phyloP scores from a whole-genome alignment of 2,113 vertebrate genomes.

The Alexandromys fortis region DNA sequence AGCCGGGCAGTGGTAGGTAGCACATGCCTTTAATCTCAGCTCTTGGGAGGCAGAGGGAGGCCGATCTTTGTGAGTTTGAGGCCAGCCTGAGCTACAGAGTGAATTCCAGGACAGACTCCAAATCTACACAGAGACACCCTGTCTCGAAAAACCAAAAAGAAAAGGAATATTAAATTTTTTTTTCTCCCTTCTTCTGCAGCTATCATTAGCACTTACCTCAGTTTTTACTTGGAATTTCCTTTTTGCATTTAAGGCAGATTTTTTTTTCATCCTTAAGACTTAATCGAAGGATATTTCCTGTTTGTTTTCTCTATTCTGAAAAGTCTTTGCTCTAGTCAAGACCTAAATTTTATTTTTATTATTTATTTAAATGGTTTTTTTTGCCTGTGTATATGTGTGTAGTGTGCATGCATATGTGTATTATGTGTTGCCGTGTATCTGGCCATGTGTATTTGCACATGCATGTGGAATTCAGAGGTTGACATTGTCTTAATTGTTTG shows the following conservation, averaged over 20 bases:
- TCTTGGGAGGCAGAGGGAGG: too few relatives aligned
- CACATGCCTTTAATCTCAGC: too few relatives aligned
- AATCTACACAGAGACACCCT: too few relatives aligned
- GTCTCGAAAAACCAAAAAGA: too few relatives aligned
- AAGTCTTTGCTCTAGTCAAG: conserved; percentile 41
- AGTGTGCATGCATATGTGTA: background rate
- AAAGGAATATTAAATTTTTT: conserved; percentile 19
- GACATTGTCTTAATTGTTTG: background rate
- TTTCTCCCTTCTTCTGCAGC: conserved; percentile 40
- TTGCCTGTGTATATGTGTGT: background rate
- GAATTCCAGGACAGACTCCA: too few relatives aligned
- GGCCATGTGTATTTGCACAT: background rate
- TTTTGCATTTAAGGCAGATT: conserved; percentile 38
- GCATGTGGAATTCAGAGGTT: background rate
- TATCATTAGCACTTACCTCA: conserved; percentile 49
- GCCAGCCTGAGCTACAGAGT: too few relatives aligned
- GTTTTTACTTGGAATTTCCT: conserved; percentile 58
- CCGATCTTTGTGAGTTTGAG: too few relatives aligned
- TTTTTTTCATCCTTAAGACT: conserved; percentile 39
- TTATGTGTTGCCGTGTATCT: background rate
- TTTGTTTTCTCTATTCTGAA: background rate
- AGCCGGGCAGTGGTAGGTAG: too few relatives aligned
- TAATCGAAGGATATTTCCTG: conserved; percentile 23
- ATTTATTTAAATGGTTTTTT: background rate
- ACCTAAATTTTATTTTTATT: conserved; percentile 53